Conservation (phyloP, 2,797 vertebrate genomes). For the Smutsia temminckii region DNA sequence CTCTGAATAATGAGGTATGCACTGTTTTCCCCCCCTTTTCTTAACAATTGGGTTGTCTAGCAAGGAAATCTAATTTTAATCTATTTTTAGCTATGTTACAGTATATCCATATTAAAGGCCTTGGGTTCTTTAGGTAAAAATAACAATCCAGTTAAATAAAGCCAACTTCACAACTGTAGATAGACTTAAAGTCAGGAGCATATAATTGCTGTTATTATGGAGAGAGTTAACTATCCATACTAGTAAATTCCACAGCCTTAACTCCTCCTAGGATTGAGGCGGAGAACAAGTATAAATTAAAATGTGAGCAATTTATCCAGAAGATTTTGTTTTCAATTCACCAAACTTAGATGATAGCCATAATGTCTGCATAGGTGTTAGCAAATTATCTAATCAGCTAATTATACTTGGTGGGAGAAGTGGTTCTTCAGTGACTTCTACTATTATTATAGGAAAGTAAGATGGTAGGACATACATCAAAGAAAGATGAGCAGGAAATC, state of each 20-base stretch:
- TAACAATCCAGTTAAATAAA: neutral
- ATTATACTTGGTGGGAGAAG: neutral
- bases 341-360: neutral
- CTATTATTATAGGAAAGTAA: neutral
- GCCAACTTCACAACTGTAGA: neutral
- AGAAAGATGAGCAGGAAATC: neutral
- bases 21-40: neutral
- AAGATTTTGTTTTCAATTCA: neutral
- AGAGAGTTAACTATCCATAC: neutral
- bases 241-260: neutral
- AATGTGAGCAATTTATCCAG: neutral
- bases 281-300: neutral
- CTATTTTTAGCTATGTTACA: neutral
- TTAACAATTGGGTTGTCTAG: neutral
- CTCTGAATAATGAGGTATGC: neutral
- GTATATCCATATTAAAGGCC: neutral
- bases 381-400: neutral
- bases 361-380: neutral
- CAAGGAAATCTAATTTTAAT: neutral
- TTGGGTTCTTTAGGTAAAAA: neutral
- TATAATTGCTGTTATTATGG: fast-evolving
- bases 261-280: neutral
- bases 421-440: neutral
- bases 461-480: neutral
- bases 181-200: neutral